Base-by-base conservation (phyloP, 1,140 invertebrate species). In the Cotesia chilonis region DNA sequence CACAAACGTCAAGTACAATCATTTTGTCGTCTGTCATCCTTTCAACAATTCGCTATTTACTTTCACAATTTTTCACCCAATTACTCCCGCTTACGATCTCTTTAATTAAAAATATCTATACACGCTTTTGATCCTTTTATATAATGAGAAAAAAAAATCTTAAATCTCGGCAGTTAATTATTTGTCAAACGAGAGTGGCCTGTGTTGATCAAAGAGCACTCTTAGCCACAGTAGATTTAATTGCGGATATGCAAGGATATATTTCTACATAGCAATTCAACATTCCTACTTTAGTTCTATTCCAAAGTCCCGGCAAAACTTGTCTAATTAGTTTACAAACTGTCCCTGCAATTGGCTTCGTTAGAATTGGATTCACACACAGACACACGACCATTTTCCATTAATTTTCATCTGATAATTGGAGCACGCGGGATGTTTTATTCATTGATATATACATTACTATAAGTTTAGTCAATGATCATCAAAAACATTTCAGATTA, bases 321-420 rank as follows among this genome's bases (percentile, higher is more conserved):
- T 59, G 57, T 59, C 67, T 57, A 68, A 68, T 68, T 68, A 68
- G 67, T 68, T 68, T 54, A 47, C 52, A 57, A 68, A 68, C 67
- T 68, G 38, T 55, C 51, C 51, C 54, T 68, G 54, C 67, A 55
- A 68, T 68, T 68, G 67, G 52, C 55, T 57, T 59, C 57, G 57
- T 59, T 59, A 59, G 20, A 59, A 59, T 28, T 59, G 3, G 14
- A 7, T 59, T 59, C 17, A 17, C 57, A 59, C 41, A 47, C 41
- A 47, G 10, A 47, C 37, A 9, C 63, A 41, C 37, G 10, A 36
- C 37, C 20, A 68, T 38, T 68, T 52, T 68, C 20, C 20, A 28
- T n/a, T 35, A 37, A 57, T 47, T 54, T 68, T 54, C 67, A 37
- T 57, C 12, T 68, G 51, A 57, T 54, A 36, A 57, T 68, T 68